phyloP scores from a whole-genome alignment of 2,797 vertebrate genomes.

The Sardinella longiceps region DNA sequence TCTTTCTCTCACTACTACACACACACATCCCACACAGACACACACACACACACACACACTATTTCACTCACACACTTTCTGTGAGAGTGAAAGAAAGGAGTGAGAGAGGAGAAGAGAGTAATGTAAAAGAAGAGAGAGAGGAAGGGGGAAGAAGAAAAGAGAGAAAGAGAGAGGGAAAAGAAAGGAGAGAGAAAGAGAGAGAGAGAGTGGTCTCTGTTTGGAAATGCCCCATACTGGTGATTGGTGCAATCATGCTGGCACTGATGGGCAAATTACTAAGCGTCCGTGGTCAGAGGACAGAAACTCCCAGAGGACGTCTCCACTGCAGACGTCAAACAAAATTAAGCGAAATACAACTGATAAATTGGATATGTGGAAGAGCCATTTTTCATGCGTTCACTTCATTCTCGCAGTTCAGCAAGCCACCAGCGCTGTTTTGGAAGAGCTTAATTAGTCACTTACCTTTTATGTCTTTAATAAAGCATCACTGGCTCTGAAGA shows the following conservation, averaged over 20 bases:
- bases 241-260: slow-evolving; percentile 71
- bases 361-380: slow-evolving; percentile 81
- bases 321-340: slow-evolving; percentile 83
- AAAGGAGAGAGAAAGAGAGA: neutral
- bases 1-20: neutral
- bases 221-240: slow-evolving; percentile 58
- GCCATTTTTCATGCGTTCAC: slow-evolving; percentile 81
- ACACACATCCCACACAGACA: neutral
- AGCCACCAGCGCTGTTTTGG: slow-evolving; percentile 77
- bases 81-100: slow-evolving; percentile 41
- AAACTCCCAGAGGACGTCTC: slow-evolving; percentile 80
- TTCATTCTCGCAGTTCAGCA: slow-evolving; percentile 74
- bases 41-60: slow-evolving; percentile 26
- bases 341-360: slow-evolving; percentile 82
- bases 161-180: neutral
- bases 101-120: slow-evolving; percentile 6
- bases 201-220: neutral
- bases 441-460: slow-evolving; percentile 80
- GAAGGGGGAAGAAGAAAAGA: neutral
- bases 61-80: too few relatives aligned
- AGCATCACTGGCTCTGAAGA: slow-evolving; percentile 72
- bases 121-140: slow-evolving; percentile 17
- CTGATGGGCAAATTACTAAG: slow-evolving; percentile 77
- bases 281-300: slow-evolving; percentile 80
- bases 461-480: slow-evolving; percentile 81